phyloP scores from a whole-genome alignment of 2,888 invertebrate species.

The Onthophagus sagittarius region DNA sequence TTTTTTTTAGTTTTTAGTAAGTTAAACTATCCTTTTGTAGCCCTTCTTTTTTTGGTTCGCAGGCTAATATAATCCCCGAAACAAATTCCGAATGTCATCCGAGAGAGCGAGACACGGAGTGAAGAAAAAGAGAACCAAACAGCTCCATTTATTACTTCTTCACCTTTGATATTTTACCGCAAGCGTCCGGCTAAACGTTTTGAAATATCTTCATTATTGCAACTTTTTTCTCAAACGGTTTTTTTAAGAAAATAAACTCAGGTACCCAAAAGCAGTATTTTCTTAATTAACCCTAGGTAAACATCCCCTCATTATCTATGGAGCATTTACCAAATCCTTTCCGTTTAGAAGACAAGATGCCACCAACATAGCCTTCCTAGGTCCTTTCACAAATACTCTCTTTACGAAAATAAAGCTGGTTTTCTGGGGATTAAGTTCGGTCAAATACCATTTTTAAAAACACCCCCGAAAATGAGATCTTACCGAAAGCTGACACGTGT shows the following conservation, averaged over 20 bases:
- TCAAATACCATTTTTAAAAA: not conserved
- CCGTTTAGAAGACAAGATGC: not conserved
- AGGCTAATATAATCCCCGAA: not conserved
- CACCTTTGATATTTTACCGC: not conserved
- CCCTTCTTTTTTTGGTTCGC: not conserved
- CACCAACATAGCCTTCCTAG: not conserved
- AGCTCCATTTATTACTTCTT: not conserved
- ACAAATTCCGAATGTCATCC: constrained; percentile 3
- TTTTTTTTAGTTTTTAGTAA: not conserved
- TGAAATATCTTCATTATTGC: not conserved
- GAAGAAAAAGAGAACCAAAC: not conserved
- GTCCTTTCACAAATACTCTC: not conserved
- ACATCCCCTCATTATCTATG: not conserved
- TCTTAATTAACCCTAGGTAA: not conserved
- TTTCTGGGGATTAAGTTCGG: not conserved
- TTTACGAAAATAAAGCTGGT: not conserved
- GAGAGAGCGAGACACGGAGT: not conserved
- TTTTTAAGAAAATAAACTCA: not conserved
- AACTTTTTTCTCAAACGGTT: not conserved
- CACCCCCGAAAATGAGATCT: not conserved
- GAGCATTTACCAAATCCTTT: not conserved
- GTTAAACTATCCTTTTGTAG: not conserved
- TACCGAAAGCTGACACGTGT: not conserved
- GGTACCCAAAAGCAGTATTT: not conserved
- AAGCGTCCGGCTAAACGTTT: not conserved